Conservation (phyloP, 2,888 invertebrate genomes). For the Clusia tigrina region DNA sequence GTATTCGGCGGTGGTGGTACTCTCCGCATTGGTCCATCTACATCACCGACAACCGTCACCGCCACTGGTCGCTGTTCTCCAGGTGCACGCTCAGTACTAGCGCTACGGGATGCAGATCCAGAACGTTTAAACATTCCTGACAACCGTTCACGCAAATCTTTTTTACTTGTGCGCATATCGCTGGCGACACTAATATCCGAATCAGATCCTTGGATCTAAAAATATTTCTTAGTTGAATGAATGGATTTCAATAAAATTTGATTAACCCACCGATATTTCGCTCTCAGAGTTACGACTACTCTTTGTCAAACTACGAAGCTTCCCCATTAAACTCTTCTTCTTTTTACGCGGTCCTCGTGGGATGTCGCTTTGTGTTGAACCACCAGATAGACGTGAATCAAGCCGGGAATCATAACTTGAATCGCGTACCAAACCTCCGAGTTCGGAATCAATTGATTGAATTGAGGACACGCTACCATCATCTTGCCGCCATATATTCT, state of each 20-base stretch:
- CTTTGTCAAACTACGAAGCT: slow-evolving; percentile 84
- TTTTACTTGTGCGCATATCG: slow-evolving; percentile 71
- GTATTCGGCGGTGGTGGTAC: slow-evolving; percentile 60
- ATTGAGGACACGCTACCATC: slow-evolving; percentile 86
- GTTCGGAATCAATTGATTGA: slow-evolving; percentile 77
- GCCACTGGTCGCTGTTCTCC: slow-evolving; percentile 67
- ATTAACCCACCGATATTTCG: slow-evolving; percentile 61
- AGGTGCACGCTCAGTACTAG: slow-evolving; percentile 66
- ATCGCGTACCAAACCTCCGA: slow-evolving; percentile 75
- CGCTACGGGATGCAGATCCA: slow-evolving; percentile 71
- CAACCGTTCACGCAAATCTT: slow-evolving; percentile 80
- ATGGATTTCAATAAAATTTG: too few species aligned
- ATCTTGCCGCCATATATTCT: slow-evolving; percentile 83
- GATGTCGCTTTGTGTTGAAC: slow-evolving; percentile 85
- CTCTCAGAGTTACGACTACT: slow-evolving; percentile 69
- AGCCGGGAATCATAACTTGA: slow-evolving; percentile 70
- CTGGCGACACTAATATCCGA: slow-evolving; percentile 76
- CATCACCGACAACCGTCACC: slow-evolving; percentile 60
- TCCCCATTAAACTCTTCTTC: slow-evolving; percentile 82
- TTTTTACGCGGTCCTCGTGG: slow-evolving; percentile 76
- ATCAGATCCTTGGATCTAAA: slow-evolving; percentile 72
- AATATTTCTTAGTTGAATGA: too few species aligned
- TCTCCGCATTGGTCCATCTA: slow-evolving; percentile 58
- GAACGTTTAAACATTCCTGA: slow-evolving; percentile 84
- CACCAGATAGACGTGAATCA: slow-evolving; percentile 83